Evolutionary conservation across 2,888 invertebrate genomes (phyloP).

Genomic region (Meganola albula): DNA sequence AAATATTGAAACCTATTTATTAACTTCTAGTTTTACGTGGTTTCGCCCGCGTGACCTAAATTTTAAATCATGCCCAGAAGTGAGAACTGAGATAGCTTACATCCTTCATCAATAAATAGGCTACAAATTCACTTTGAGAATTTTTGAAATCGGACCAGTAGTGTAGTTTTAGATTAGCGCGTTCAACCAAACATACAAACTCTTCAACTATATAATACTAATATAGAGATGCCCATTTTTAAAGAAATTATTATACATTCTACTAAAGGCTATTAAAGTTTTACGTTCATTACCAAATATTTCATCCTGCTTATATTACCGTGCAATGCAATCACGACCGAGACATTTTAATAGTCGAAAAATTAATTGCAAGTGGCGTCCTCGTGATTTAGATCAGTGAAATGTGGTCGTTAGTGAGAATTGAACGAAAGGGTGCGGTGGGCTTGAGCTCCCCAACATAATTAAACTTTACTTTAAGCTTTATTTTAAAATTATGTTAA

Average conservation of each 20-base stretch:
- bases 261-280: neutral
- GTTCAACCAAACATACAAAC: no score
- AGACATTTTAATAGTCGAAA: conserved; percentile 51
- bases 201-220: no score
- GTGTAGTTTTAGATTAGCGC: no score
- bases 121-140: no score
- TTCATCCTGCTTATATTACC: conserved; percentile 20
- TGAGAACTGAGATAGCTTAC: no score
- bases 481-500: conserved; percentile 39
- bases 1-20: no score
- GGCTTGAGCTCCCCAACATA: conserved; percentile 53
- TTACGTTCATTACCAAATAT: conserved; percentile 8
- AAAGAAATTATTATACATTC: conserved; percentile 4
- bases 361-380: conserved; percentile 69
- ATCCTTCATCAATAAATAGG: no score
- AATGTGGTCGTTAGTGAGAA: conserved; percentile 69
- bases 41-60: no score
- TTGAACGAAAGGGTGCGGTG: conserved; percentile 58
- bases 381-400: conserved; percentile 62
- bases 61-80: no score
- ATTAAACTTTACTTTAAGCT: conserved; percentile 54
- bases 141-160: no score
- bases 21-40: no score
- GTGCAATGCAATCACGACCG: conserved; percentile 36
- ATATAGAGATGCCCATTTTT: no score